Evolutionary conservation across 2,113 vertebrate species (phyloP).

Genomic region (Saiga tatarica): DNA sequence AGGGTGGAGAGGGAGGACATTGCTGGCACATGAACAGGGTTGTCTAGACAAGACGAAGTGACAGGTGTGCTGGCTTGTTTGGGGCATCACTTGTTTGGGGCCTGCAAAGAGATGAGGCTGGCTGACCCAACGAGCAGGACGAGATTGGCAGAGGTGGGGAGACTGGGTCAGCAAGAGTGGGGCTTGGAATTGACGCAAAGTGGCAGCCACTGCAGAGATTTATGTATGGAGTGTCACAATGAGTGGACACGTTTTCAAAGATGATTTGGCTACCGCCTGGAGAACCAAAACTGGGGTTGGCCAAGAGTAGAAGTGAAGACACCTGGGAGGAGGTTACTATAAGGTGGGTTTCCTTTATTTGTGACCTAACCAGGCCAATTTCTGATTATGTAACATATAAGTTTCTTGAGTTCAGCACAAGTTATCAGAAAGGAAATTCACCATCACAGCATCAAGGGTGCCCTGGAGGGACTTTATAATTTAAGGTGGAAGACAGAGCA

Average conservation of each 20-base stretch:
- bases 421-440: not conserved
- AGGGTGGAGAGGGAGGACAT: accelerated
- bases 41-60: not conserved
- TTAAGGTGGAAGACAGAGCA: not conserved
- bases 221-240: not conserved
- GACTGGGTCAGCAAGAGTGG: not conserved
- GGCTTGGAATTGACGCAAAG: not conserved
- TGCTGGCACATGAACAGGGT: accelerated
- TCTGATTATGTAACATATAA: not conserved
- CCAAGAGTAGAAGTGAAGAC: not conserved
- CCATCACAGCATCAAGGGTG: not conserved
- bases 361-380: not conserved
- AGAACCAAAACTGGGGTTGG: not conserved
- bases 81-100: not conserved
- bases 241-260: not conserved
- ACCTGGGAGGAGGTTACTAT: not conserved
- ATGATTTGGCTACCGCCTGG: not conserved
- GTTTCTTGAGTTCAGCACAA: not conserved
- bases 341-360: not conserved
- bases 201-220: accelerated
- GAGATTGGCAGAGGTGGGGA: not conserved
- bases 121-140: not conserved
- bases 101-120: not conserved
- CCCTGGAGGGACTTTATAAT: not conserved
- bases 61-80: not conserved